Evolutionary conservation across 2,888 invertebrate species (phyloP), one percentile per base, ranked within the genome.

Genomic region (Hartigia nigra): DNA sequence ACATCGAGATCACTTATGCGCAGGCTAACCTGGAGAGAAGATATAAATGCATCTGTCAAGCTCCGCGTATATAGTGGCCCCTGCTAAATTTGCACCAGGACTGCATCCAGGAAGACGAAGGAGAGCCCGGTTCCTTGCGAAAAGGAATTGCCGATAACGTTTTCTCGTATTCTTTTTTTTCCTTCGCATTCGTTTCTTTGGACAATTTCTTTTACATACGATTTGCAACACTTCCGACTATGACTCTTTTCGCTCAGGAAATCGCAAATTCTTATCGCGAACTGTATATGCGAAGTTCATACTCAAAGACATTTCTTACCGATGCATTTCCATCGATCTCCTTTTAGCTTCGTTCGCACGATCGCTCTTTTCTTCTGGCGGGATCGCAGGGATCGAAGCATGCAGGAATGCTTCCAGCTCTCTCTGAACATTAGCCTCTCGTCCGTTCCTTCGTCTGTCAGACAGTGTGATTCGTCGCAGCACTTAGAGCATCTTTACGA

Each of bases 21-120:
- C 72, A 12, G 55, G 34, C 23, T 12, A 34, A 31, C 55, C 74
- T 34, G n/a, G 69, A 36, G 81, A 82, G 83, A 85, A 85, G 84
- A 87, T 84, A 85, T 85, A 85, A 87, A 85, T 83, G 84, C 85
- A 87, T 87, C 83, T 83, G 84, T 87, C 87, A 85, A 83, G 83
- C 85, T 85, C 81, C 79, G 36, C 76, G 31, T 76, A 76, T 55
- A 55, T 23, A 55, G 55, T 55, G 14, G 55, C 55, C 55, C 55
- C 9, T 55, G 23, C 55, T 55, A 55, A 55, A 55, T 55, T 55
- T 55, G 55, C 55, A 55, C 55, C 55, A 55, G 55, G 23, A 55
- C 55, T 23, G 23, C 72, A 31, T 31, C 31, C 72, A 72, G 31
- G 9, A 31, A 31, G 72, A 72, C 32, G 72, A 31, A 72, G 55